Evolutionary conservation across 2,113 vertebrate genomes (phyloP), one percentile per base, ranked within the genome.

Genomic region (Hyperopisus bebe): DNA sequence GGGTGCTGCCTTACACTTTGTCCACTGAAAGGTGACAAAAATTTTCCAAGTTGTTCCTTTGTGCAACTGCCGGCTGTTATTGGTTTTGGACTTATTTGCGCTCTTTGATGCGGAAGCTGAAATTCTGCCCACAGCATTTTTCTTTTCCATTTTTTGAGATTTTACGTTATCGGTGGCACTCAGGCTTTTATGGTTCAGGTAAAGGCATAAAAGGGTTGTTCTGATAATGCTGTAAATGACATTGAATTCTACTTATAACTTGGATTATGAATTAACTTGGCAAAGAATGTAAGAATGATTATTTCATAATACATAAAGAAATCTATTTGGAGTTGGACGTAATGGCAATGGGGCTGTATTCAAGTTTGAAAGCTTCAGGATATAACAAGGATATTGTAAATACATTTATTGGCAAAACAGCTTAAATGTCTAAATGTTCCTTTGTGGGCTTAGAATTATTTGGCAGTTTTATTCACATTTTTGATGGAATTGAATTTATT

Each of bases 201-300:
- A 50, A 88, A 88, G 66, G 19, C 15, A 87, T 53, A 87, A 85
- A 85, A 47, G 46, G 11, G 2, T 47, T 85, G 21, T 46, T 48
- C 46, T 47, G 46, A 85, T 47, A 85, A 85, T 42, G 74, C 74
- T 80, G 74, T 42, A 80, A 19, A 80, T 0, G 62, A 70, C 62
- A 70, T 70, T 70, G 62, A 70, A 70, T 70, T 70, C n/a, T 80
- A 8, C 31, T 80, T 19, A 39, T 42, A 80, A 80, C 74, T 80
- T 80, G 35, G 74, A 13, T 39, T 39, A 80, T 39, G 31, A 51
- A 31, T 39, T 24, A 51, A 42, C 15, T 24, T 55, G 5, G 70
- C 21, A 86, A 66, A 87, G 82, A 90, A 90, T 90, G 47, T 90
- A n/a, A 90, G 35, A 51, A 74, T 39, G 8, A 66, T 55, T 86